Evolutionary conservation across 2,888 invertebrate species (phyloP), one percentile per base, ranked within the genome.

Genomic region (Iphiclides podalirius): DNA sequence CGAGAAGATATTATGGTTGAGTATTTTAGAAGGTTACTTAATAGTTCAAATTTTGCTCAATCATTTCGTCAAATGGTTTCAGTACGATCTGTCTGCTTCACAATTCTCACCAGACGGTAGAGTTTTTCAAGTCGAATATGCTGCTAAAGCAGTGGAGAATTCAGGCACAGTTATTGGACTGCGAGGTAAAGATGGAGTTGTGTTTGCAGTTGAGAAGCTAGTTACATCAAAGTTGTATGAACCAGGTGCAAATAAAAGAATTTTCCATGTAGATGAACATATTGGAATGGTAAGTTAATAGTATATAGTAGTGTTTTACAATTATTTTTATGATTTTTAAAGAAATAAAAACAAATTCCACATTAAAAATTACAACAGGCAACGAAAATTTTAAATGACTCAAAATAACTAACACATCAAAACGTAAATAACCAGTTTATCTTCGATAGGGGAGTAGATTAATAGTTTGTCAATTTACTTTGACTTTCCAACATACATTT

Each of bases 61-160:
- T 64, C 62, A 63, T 58, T 47, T 44, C 31, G 36, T 4, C 12
- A 53, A 52, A 20, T 86, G 39, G 59, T 91, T 91, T 46, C 82
- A 98, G 97, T 99, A 99, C 79, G 99, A 99, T 92, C 91, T 99
- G 67, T 99, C 99, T 52, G 99, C 99, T n/a, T 98, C 99, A 34
- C 99, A 99, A 90, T 99, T 99, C 88, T 99, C 99, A 1, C 99
- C 99, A 1, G 99, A 99, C 79, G 99, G 99, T 7, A 91, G 99
- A 64, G 99, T 99, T 26, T 99, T 99, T 83, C 99, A 99, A 93
- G 98, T 99, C 1, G 99, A 99, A 90, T 99, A 99, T 89, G 99
- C 99, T 2, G 95, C 95, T 47, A 99, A 99, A 88, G 99, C 99
- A 2, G 99, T 99, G 1, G 99, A 99, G 87, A 97, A 96, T 72